Conservation (phyloP, 2,888 invertebrate genomes). For the Drosophila anomalata region DNA sequence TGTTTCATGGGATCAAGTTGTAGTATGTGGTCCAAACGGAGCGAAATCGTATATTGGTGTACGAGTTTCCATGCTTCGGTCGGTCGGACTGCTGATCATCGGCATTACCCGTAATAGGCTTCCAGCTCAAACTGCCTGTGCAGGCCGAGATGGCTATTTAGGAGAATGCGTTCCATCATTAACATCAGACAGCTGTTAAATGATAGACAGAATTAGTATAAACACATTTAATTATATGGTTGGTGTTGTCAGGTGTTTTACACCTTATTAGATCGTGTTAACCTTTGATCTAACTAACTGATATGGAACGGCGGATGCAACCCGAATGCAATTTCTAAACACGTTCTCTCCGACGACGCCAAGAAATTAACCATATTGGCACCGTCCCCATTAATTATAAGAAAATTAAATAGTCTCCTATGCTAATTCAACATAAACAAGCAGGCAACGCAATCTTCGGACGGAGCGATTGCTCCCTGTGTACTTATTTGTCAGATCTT, state of each 20-base stretch:
- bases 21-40: conserved; percentile 44
- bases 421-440: not conserved
- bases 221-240: conserved; percentile 55
- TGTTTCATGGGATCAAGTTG: conserved; percentile 42
- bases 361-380: not conserved
- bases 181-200: conserved; percentile 55
- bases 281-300: conserved; percentile 47
- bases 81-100: conserved; percentile 43
- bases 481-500: no score
- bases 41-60: conserved; percentile 24
- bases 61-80: conserved; percentile 32
- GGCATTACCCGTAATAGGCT: conserved; percentile 44
- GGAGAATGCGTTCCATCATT: conserved; percentile 46
- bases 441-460: not conserved
- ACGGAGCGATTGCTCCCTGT: not conserved
- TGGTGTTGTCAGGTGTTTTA: conserved; percentile 59
- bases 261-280: conserved; percentile 59
- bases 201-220: conserved; percentile 50
- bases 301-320: conserved; percentile 34
- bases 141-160: conserved; percentile 38
- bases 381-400: not conserved
- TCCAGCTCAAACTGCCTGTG: conserved; percentile 36
- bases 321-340: conserved; percentile 22
- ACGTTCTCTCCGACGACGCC: conserved; percentile 1
- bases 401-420: not conserved